A percentile compares a stretch with the other conserved stretches of the same genome.
phyloP scores from a whole-genome alignment of 2,113 vertebrate genomes.

The Megatriorchis doriae region DNA sequence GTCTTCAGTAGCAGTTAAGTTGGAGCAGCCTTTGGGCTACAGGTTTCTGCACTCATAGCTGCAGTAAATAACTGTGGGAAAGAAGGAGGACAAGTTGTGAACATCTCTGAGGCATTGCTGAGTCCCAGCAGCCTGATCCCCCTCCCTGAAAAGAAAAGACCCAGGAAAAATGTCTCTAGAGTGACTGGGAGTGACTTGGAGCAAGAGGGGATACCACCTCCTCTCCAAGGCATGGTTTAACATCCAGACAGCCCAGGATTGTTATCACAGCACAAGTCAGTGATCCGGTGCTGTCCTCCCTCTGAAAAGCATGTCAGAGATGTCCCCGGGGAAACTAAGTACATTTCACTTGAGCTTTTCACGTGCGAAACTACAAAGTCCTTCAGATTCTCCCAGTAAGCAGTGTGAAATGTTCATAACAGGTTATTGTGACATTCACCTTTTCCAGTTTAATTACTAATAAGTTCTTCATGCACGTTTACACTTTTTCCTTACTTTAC shows the following conservation, averaged over 20 bases:
- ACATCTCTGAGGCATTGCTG: not conserved
- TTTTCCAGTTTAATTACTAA: not conserved
- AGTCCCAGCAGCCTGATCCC: not conserved
- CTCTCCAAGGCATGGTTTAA: not conserved
- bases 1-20: not conserved
- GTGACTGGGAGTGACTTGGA: not conserved
- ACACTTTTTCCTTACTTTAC: not conserved
- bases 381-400: not conserved
- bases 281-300: not conserved
- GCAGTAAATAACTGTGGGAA: not conserved
- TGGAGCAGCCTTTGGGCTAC: not conserved
- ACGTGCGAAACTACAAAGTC: not conserved
- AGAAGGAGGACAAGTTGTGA: not conserved
- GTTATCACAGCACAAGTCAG: not conserved
- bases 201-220: rapidly evolving
- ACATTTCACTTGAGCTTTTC: not conserved
- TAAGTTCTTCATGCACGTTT: not conserved
- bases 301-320: not conserved
- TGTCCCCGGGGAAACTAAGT: not conserved
- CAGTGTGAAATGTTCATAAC: not conserved
- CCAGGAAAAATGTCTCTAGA: not conserved
- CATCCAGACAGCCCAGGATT: not conserved
- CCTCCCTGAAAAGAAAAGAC: not conserved
- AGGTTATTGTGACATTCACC: not conserved
- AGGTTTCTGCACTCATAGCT: not conserved